phyloP scores from a whole-genome alignment of 2,797 vertebrate genomes.

The Darevskia nairensis region DNA sequence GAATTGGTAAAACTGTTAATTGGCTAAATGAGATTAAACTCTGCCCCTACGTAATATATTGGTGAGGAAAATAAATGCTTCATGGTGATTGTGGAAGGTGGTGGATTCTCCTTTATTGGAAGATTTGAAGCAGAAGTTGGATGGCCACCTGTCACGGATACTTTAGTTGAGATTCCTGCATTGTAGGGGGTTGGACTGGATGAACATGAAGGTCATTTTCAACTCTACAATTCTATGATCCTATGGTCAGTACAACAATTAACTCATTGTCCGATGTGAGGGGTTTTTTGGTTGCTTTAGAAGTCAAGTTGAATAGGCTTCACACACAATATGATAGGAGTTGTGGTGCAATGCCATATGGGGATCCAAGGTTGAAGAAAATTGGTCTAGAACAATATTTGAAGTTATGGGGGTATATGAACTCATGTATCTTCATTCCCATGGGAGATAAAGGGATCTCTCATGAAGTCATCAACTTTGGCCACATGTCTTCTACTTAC shows the following conservation, averaged over 20 bases:
- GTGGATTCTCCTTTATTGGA: background rate
- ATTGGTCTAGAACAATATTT: background rate
- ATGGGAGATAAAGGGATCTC: background rate
- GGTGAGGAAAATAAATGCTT: constrained; percentile 9
- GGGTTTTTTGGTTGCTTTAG: no score
- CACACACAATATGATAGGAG: no score
- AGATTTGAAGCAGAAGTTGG: background rate
- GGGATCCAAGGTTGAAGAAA: no score
- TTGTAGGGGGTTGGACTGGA: background rate
- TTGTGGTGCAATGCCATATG: no score
- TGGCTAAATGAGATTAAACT: background rate
- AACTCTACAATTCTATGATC: background rate
- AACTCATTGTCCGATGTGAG: no score
- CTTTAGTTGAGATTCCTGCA: background rate
- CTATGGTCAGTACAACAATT: background rate
- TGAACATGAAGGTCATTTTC: background rate
- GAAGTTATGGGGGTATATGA: background rate
- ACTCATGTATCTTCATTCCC: background rate
- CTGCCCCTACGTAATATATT: background rate
- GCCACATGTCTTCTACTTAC: background rate
- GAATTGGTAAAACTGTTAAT: background rate
- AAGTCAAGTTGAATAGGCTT: no score
- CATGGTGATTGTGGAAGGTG: no score
- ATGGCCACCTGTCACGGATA: background rate
- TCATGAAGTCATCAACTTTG: background rate